These are phyloP conservation scores for Heliconius cydno DNA, from an alignment of 2,888 invertebrate species.

Conservation along the genomic window DNA sequence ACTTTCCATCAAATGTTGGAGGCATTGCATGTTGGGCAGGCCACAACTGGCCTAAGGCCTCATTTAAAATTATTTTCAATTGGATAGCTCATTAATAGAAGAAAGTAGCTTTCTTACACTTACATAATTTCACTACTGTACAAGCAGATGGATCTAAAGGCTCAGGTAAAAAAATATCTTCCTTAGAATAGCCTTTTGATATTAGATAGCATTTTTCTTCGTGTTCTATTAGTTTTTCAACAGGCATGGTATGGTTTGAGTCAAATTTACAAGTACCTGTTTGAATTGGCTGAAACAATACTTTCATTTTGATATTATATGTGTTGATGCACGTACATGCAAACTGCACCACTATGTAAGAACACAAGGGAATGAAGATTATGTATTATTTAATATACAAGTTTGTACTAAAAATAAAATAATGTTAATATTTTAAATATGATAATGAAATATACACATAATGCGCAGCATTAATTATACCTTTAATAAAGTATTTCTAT, in stretches of 20 bases:
- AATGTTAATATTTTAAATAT: no score
- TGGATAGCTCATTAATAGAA: no score
- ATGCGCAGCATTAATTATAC: conserved; percentile 51
- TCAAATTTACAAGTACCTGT: conserved; percentile 61
- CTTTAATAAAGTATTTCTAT: conserved; percentile 61
- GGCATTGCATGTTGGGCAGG: no score
- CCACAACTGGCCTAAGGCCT: no score
- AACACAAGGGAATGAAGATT: no score
- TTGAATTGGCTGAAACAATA: conserved; percentile 52
- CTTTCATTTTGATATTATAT: not conserved
- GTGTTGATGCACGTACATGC: no score
- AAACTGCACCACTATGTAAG: no score
- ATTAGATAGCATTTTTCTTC: conserved; percentile 61
- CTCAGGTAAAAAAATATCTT: conserved; percentile 65
- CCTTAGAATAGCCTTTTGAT: conserved; percentile 59
- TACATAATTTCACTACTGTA: conserved; percentile 68
- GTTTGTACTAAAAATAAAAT: no score
- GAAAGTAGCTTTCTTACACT: conserved; percentile 16
- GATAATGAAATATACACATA: not conserved
- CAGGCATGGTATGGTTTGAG: conserved; percentile 60
- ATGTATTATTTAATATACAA: no score
- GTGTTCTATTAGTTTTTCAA: conserved; percentile 56
- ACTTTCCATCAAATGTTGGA: no score
- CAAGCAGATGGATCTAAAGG: conserved; percentile 55
- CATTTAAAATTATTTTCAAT: no score